Evolutionary conservation across 2,888 invertebrate genomes (phyloP).

Genomic region (Microplitis deprimator): DNA sequence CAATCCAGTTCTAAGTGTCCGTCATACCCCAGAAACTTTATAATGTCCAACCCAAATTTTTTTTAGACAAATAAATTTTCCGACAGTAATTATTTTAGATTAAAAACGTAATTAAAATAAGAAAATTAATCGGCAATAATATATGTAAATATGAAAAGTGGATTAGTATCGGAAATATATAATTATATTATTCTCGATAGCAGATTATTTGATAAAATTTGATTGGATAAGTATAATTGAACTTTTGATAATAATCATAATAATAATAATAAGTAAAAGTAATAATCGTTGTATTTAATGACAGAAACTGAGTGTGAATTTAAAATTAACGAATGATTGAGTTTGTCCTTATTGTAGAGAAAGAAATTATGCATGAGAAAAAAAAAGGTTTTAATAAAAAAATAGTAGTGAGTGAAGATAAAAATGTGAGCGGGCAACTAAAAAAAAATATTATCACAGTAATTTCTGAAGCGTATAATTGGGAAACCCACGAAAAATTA

Average conservation of each 20-base stretch:
- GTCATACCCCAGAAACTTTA: too few species aligned
- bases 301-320: slow-evolving; percentile 15
- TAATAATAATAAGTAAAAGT: slow-evolving; percentile 1
- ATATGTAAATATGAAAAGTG: not conserved
- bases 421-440: not conserved
- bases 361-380: not conserved
- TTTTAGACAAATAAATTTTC: too few species aligned
- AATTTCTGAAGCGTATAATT: slow-evolving; percentile 21
- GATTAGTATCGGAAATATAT: not conserved
- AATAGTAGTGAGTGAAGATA: not conserved
- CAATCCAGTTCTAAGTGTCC: too few species aligned
- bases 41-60: too few species aligned
- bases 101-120: too few species aligned
- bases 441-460: not conserved
- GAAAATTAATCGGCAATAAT: not conserved
- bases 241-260: not conserved
- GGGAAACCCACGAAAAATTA: slow-evolving; percentile 18
- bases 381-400: not conserved
- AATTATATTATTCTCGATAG: not conserved
- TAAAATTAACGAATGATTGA: not conserved
- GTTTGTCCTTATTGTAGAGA: not conserved
- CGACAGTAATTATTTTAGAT: not conserved
- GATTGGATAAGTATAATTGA: slow-evolving; percentile 15
- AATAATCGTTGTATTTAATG: slow-evolving; percentile 17
- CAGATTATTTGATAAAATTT: not conserved